Evolutionary conservation across 2,113 vertebrate species (phyloP).

Genomic region (Daboia siamensis): DNA sequence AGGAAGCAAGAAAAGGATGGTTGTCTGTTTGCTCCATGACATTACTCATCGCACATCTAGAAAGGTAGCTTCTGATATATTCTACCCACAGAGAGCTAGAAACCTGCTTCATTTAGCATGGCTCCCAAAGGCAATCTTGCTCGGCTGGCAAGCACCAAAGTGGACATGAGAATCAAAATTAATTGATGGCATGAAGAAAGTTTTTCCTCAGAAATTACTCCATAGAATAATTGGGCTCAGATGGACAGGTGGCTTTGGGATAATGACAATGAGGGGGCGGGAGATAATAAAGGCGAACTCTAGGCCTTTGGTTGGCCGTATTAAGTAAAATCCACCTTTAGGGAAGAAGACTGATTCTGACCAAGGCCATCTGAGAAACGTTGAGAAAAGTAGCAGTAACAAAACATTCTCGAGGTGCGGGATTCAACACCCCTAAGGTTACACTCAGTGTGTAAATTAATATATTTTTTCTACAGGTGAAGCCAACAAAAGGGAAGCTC

Average conservation of each 20-base stretch:
- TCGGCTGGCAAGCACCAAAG: neutral
- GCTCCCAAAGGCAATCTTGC: neutral
- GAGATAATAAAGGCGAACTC: neutral
- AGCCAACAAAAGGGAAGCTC: neutral
- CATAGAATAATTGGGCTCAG: neutral
- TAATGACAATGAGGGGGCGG: neutral
- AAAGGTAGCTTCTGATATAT: neutral
- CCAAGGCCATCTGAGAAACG: neutral
- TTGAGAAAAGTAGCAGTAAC: neutral
- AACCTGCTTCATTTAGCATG: neutral
- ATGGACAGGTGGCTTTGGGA: neutral
- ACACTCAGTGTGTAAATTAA: neutral
- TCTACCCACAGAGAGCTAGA: neutral
- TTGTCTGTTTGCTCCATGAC: neutral
- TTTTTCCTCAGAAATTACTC: neutral
- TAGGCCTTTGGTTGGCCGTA: neutral
- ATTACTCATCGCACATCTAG: neutral
- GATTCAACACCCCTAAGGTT: neutral
- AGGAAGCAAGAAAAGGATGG: neutral
- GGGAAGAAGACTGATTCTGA: neutral
- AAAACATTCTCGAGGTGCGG: neutral
- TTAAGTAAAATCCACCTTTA: neutral
- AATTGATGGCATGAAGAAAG: neutral
- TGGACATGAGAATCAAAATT: neutral
- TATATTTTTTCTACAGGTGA: neutral